Percentiles rank a stretch among this genome's conserved stretches.
These are phyloP conservation scores for Piaya cayana DNA, from an alignment of 2,113 vertebrate species.

Conservation along the genomic window DNA sequence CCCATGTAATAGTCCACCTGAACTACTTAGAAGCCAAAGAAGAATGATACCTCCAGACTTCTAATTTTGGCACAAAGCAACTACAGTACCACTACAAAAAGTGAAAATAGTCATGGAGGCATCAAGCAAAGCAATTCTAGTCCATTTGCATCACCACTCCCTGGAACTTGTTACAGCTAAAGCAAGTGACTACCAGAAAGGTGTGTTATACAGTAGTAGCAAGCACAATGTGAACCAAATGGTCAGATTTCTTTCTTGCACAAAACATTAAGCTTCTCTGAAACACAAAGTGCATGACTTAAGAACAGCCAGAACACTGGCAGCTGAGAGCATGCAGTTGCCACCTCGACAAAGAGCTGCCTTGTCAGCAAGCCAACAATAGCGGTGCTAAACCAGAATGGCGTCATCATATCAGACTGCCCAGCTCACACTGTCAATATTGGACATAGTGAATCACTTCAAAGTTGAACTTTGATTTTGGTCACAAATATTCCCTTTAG, in stretches of 20 bases:
- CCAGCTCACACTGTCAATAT: neutral
- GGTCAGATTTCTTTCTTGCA: neutral
- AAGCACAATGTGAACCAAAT: neutral
- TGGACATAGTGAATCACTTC: neutral
- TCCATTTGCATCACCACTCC: neutral
- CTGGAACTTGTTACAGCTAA: neutral
- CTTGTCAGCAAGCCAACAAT: neutral
- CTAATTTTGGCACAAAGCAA: neutral
- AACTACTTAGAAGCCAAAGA: neutral
- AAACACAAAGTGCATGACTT: neutral
- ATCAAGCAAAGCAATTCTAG: neutral
- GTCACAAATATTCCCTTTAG: neutral
- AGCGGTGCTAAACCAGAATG: fast-evolving
- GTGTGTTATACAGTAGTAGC: neutral
- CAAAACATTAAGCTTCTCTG: neutral
- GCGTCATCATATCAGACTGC: neutral
- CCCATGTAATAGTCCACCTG: neutral
- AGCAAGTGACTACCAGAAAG: neutral
- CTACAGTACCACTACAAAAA: neutral
- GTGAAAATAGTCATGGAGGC: neutral
- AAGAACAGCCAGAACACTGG: neutral
- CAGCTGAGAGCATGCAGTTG: neutral
- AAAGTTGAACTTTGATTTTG: neutral
- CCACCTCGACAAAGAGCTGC: neutral
- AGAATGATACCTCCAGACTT: neutral